Percentiles rank a stretch among this genome's conserved stretches.
phyloP scores from a whole-genome alignment of 2,113 vertebrate species.

The Glareola pratincola region DNA sequence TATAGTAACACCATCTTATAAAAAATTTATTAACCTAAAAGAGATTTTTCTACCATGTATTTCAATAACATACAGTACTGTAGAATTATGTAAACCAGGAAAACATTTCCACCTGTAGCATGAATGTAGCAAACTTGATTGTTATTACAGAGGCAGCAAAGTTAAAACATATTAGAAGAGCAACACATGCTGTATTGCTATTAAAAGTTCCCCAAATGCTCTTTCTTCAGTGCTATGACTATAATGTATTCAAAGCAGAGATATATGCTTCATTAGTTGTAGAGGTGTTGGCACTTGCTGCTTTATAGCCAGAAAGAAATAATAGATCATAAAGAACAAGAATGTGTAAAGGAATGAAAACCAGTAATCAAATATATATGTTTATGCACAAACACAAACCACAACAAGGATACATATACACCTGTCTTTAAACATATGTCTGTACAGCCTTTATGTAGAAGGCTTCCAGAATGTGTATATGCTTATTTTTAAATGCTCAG shows the following conservation, averaged over 20 bases:
- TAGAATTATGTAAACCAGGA: slow-evolving; percentile 45
- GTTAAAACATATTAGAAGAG: slow-evolving; percentile 32
- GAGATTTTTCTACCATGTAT: slow-evolving; percentile 18
- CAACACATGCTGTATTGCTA: not conserved
- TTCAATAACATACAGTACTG: not conserved
- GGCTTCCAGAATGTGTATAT: not conserved
- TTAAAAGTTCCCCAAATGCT: slow-evolving; percentile 47
- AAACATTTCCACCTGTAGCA: slow-evolving; percentile 49
- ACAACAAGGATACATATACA: not conserved
- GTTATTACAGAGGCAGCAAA: slow-evolving; percentile 35
- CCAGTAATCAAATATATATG: not conserved
- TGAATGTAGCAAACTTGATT: not conserved
- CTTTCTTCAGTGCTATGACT: slow-evolving; percentile 12
- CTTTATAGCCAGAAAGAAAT: slow-evolving; percentile 43
- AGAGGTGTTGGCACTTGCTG: slow-evolving; percentile 31
- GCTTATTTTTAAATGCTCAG: not conserved
- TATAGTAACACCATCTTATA: not conserved
- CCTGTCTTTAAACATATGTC: not conserved
- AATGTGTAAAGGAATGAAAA: slow-evolving; percentile 16
- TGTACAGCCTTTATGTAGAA: not conserved
- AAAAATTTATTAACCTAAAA: slow-evolving; percentile 18
- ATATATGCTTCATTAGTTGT: slow-evolving; percentile 39
- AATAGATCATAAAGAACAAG: slow-evolving; percentile 48
- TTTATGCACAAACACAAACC: not conserved
- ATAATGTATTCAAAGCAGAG: slow-evolving; percentile 36